Percentiles rank a stretch among this genome's conserved stretches.
These are phyloP conservation scores for Glossophaga mutica DNA, from an alignment of 2,797 vertebrate species.

Conservation along the genomic window DNA sequence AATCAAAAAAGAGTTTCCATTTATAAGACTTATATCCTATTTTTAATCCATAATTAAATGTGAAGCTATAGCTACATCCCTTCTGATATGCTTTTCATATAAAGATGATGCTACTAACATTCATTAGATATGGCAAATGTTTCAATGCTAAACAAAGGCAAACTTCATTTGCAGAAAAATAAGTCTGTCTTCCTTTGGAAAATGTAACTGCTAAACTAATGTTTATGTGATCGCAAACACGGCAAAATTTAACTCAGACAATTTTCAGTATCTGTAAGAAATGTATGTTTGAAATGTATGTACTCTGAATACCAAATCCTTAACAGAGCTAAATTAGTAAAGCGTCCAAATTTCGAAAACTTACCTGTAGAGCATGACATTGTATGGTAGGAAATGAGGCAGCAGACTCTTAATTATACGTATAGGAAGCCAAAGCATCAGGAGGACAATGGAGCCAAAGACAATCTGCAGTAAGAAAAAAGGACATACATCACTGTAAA, in stretches of 20 bases:
- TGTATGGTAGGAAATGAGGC: conserved; percentile 94
- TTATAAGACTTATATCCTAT: background rate
- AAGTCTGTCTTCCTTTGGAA: background rate
- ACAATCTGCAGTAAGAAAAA: conserved; percentile 87
- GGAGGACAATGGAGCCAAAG: conserved; percentile 95
- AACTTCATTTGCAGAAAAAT: background rate
- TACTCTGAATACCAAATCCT: background rate
- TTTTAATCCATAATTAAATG: conserved; percentile 29
- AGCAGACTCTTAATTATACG: conserved; percentile 93
- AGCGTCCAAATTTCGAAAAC: conserved; percentile 20
- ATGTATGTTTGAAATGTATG: background rate
- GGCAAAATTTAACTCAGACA: conserved; percentile 12
- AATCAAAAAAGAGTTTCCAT: background rate
- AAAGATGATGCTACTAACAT: background rate
- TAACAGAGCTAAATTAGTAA: background rate
- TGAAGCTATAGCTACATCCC: background rate
- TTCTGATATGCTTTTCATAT: background rate
- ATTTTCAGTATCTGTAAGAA: background rate
- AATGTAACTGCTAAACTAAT: background rate
- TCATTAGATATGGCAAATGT: background rate
- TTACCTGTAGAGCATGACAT: conserved; percentile 98
- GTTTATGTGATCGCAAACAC: background rate
- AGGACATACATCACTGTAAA: background rate
- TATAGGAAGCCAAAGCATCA: conserved; percentile 98
- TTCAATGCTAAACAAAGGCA: background rate